Base-by-base conservation (phyloP, 1,140 invertebrate genomes). In the Drosophila parvula region DNA sequence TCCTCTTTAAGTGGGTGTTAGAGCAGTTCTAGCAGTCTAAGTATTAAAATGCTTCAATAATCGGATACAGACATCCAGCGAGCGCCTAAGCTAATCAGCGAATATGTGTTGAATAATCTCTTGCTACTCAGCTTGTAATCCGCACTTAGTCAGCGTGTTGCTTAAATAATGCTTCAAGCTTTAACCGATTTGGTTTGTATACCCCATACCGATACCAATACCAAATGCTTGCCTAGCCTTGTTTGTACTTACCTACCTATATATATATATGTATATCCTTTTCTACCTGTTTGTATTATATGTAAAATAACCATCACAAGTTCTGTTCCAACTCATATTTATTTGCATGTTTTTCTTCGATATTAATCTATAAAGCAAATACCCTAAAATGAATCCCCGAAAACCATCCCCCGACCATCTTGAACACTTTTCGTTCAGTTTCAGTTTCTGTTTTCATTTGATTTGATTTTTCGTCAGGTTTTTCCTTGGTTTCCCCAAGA, bases 331-430 rank as follows among this genome's bases (percentile, higher is more conserved):
- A 73, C 67, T 78, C 60, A 81, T 78, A 67, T 67, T 63, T 78
- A 81, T 78, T 67, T 78, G 79, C 79, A 81, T 81, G 79, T 78
- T 81, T 53, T 73, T 77, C 28, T 60, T 43, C 40, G 34, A 74
- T 67, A 48, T 50, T 55, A 55, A 38, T 47, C 32, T 64, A 48
- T 69, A 55, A 69, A 80, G 55, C 65, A 50, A 53, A 75, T 38
- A 61, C 65, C 77, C 40, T 28, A 48, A 57, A 45, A 71, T 48
- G 38, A 56, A 50, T 71, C 65, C 82, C 82, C 56, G 7, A 68
- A 61, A 34, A 43, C 78, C 81, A 83, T 85, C 45, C 65, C 82
- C 59, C 56, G 43, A 78, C 70, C 55, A 86, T 70, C 51, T 78
- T 78, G 56, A 74, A 78, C 64, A 79, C 62, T 38, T 74, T 77